Evolutionary conservation across 2,888 invertebrate genomes (phyloP).

Genomic region (Cerastis rubricosa): DNA sequence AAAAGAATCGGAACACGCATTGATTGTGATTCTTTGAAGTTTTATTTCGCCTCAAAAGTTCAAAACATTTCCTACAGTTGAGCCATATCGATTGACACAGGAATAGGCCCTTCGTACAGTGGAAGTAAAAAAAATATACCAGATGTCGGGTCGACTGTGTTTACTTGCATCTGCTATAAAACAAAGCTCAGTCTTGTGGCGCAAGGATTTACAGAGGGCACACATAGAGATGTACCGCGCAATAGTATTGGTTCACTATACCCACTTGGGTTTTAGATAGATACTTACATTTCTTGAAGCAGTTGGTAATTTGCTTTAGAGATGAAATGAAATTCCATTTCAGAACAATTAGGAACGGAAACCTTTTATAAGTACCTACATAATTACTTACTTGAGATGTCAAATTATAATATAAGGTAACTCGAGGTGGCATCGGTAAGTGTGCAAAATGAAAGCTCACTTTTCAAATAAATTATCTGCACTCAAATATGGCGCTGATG

Average conservation of each 20-base stretch:
- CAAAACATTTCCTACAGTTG: slow-evolving; percentile 41
- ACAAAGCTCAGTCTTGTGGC: slow-evolving; percentile 85
- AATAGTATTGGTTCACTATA: slow-evolving; percentile 24
- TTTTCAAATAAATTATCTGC: not conserved
- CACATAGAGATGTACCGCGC: slow-evolving; percentile 45
- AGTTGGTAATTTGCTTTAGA: not conserved
- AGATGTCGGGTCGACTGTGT: slow-evolving; percentile 86
- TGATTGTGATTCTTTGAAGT: slow-evolving; percentile 37
- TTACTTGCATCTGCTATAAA: slow-evolving; percentile 88
- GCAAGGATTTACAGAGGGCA: slow-evolving; percentile 76
- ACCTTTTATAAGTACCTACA: not conserved
- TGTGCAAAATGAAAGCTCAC: not conserved
- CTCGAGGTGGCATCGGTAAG: not conserved
- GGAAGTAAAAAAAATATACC: slow-evolving; percentile 87
- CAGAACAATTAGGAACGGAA: not conserved
- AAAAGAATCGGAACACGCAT: slow-evolving; percentile 26
- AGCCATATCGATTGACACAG: slow-evolving; percentile 60
- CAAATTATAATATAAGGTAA: not conserved
- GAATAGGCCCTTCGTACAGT: slow-evolving; percentile 75
- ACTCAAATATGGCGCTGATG: not conserved
- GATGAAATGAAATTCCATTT: slow-evolving; percentile 8
- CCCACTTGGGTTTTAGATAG: not conserved
- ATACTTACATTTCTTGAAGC: not conserved
- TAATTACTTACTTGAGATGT: not conserved
- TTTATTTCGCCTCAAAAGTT: slow-evolving; percentile 20